Base-by-base conservation (phyloP, 2,113 vertebrate genomes). In the Aptenodytes patagonicus region DNA sequence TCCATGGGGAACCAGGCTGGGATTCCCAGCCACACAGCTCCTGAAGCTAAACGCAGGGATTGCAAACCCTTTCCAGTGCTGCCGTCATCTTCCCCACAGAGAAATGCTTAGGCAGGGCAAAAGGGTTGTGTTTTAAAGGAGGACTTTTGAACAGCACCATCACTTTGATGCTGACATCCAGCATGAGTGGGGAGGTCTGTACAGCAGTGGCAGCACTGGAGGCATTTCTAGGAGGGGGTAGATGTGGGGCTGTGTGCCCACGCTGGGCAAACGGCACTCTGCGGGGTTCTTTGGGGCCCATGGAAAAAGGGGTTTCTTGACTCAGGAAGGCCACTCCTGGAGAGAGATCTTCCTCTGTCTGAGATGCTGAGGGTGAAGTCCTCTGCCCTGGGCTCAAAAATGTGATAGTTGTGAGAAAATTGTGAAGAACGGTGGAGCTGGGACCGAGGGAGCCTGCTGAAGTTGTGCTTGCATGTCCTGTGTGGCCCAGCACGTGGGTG, bases 231-330 rank as follows among this genome's bases (percentile, higher is more conserved):
- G 64, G 46, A 49, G 19, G 4, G 5, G 19, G 2, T 9, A 2
- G 42, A 2, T 49, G 11, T 52, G 76, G 47, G 47, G 14, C 40
- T 65, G 11, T 40, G 58, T 38, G 36, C 21, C 55, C 42, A 32
- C 0, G 1, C 13, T 51, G 61, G 16, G 38, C 0, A 1, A 40
- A n/a, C 1, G 4, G 47, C 65, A 25, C n/a, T 38, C 47, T 21
- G 9, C 0, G 0, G 21, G 26, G 36, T 68, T 82, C 55, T 71
- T 21, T 60, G 57, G 36, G 15, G 2, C n/a, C 13, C 1, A 0
- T 70, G 29, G 34, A 36, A 62, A 46, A 93, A 46, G 22, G 3
- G 16, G 6, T 17, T 46, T 90, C 25, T 55, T 81, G 79, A 55
- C 32, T 10, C 34, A 78, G 55, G 28, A 73, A 28, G 28, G 15